Base-by-base conservation (phyloP, 1,140 invertebrate species). In the Nasonia vitripennis region DNA sequence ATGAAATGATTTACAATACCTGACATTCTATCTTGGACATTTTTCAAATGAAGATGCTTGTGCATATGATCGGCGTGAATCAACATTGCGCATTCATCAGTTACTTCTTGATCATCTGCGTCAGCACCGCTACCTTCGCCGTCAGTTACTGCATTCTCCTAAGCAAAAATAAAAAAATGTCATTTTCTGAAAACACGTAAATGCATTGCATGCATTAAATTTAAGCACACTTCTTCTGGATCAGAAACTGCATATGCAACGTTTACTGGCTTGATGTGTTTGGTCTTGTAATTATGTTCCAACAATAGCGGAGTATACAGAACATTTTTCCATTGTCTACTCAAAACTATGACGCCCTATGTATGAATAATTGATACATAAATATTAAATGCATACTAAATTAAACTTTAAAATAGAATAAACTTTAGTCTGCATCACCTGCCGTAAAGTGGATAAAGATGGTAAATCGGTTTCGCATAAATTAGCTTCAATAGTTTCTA, bases 251-350 rank as follows among this genome's bases (percentile, higher is more conserved):
- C 96, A 93, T 98, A 98, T 27, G 97, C 97, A 14, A 98, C 97
- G 91, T 98, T 98, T 81, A 98, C 94, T 20, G 97, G 96, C 89
- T 97, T 96, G 86, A 96, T 94, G 62, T 97, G 94, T 90, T 97
- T 96, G 78, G 95, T 96, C 94, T 98, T 98, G 89, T 97, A 97
- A 91, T 97, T 98, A 90, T 98, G 97, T 89, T 99, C 97, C 78
- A 98, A 94, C 55, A 99, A 93, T 75, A 98, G 94, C 0, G 98
- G 98, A 87, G 98, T 99, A 90, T 99, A 99, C 2, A 99, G 93
- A 5, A 98, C 97, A 92, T 98, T 99, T 93, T 99, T 99, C 98
- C 98, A 99, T 91, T 99, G 98, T 3, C 98, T 95, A 89, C 97
- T 98, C 27, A 99, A 91, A 73, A 98, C 97, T 90, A 98, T 96